Evolutionary conservation across 2,888 invertebrate genomes (phyloP).

Genomic region (Chalcis sispes): DNA sequence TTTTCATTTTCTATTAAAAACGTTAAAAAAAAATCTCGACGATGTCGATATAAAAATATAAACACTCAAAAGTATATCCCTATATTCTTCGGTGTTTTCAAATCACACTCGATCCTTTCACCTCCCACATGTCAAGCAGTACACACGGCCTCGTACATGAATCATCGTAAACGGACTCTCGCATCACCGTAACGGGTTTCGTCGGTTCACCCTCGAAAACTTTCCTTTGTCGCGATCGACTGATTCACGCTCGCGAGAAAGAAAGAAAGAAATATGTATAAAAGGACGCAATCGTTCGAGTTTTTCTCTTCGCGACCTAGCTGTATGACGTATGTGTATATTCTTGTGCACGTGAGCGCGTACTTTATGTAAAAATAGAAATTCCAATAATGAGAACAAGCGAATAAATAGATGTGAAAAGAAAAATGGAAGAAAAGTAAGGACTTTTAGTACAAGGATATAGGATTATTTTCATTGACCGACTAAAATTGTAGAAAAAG

Average conservation of each 20-base stretch:
- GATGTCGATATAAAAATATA: too few relatives aligned
- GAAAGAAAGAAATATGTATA: too few relatives aligned
- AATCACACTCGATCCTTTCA: constrained; percentile 31
- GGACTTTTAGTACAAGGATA: not conserved
- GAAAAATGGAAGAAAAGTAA: not conserved
- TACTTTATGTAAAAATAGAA: constrained; percentile 8
- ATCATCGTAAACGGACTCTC: constrained; percentile 17
- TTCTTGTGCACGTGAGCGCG: too few relatives aligned
- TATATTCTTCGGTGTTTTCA: not conserved
- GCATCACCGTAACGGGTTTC: not conserved
- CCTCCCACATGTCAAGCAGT: constrained; percentile 7
- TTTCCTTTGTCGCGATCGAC: constrained; percentile 47
- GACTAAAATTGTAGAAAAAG: too few relatives aligned
- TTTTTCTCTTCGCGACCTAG: not conserved
- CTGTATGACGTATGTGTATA: not conserved
- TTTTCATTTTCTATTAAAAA: too few relatives aligned
- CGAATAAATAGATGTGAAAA: not conserved
- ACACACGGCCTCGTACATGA: not conserved
- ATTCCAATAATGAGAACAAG: constrained; percentile 23
- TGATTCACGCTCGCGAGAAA: constrained; percentile 31
- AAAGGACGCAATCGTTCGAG: not conserved
- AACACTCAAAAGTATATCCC: too few relatives aligned
- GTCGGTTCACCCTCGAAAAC: constrained; percentile 24
- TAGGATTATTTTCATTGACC: not conserved
- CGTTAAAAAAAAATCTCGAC: too few relatives aligned